phyloP scores from a whole-genome alignment of 1,140 invertebrate species.

The Drosophila pectinifera region DNA sequence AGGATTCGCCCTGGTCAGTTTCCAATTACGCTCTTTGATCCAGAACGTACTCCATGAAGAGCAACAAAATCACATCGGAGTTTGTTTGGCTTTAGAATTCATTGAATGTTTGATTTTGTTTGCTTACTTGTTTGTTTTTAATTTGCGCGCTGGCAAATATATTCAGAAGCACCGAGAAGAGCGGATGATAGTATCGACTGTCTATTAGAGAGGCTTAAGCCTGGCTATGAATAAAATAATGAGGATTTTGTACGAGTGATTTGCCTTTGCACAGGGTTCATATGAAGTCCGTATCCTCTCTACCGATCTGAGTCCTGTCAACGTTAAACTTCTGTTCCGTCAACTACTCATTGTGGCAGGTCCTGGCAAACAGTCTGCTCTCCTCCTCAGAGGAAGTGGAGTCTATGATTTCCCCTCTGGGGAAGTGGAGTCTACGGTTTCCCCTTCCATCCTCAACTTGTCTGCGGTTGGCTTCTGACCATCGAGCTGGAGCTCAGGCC shows the following conservation, averaged over 20 bases:
- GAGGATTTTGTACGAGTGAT: conserved; percentile 11
- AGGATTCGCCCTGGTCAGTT: conserved; percentile 47
- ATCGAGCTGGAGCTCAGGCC: conserved; percentile 29
- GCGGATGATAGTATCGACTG: conserved; percentile 16
- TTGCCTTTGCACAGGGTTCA: conserved; percentile 14
- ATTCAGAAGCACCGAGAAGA: conserved; percentile 9
- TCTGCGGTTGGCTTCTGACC: conserved; percentile 57
- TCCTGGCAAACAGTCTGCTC: conserved; percentile 15
- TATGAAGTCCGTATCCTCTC: conserved; percentile 3
- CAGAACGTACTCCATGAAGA: conserved; percentile 26
- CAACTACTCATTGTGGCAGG: conserved; percentile 12
- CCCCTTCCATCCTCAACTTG: conserved; percentile 21
- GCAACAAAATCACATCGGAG: conserved; percentile 29
- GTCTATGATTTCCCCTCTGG: not conserved
- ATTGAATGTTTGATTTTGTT: conserved; percentile 41
- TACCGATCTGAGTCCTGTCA: conserved; percentile 32
- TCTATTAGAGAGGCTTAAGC: conserved; percentile 32
- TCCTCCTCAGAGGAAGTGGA: not conserved
- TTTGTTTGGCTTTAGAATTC: conserved; percentile 34
- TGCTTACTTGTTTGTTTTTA: conserved; percentile 70
- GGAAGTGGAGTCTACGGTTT: not conserved
- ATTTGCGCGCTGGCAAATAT: conserved; percentile 66
- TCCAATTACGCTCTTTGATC: conserved; percentile 57
- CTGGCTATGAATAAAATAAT: conserved; percentile 46
- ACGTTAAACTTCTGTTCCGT: conserved; percentile 8